Percentiles rank a stretch among this genome's conserved stretches.
Evolutionary conservation across 2,888 invertebrate species (phyloP).

Genomic region (Drosophila emarginata): DNA sequence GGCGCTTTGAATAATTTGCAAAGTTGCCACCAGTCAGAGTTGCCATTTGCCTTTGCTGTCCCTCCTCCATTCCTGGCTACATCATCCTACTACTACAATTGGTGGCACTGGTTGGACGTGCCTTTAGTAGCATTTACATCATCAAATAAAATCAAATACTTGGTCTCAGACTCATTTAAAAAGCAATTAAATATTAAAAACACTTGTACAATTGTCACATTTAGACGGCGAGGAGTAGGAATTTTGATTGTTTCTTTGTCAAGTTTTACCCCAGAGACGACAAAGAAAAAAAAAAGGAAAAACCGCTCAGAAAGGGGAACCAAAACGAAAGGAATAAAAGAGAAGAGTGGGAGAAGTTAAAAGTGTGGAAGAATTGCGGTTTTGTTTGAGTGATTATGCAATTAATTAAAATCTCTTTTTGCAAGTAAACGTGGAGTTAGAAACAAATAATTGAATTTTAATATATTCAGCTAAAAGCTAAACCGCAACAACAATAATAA

Average conservation of each 20-base stretch:
- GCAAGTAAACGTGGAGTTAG: conserved; percentile 41
- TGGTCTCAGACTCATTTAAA: conserved; percentile 69
- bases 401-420: conserved; percentile 69
- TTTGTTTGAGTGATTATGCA: conserved; percentile 73
- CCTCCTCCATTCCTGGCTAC: not conserved
- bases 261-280: conserved; percentile 33
- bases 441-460: conserved; percentile 8
- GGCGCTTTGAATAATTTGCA: conserved; percentile 74
- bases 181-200: conserved; percentile 78
- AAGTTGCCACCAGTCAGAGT: conserved; percentile 52
- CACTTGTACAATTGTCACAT: conserved; percentile 67
- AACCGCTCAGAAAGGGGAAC: too few species aligned
- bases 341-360: not conserved
- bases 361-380: conserved; percentile 42
- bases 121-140: conserved; percentile 74
- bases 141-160: conserved; percentile 76
- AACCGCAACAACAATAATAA: conserved; percentile 1
- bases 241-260: conserved; percentile 77
- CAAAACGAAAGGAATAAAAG: too few species aligned
- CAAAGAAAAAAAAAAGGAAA: not conserved
- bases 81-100: too few species aligned
- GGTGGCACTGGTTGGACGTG: conserved; percentile 44
- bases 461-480: conserved; percentile 3
- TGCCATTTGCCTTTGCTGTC: too few species aligned
- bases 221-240: conserved; percentile 49